Evolutionary conservation across 2,888 invertebrate species (phyloP), one percentile per base, ranked within the genome.

Genomic region (Hofmannophila pseudospretella): DNA sequence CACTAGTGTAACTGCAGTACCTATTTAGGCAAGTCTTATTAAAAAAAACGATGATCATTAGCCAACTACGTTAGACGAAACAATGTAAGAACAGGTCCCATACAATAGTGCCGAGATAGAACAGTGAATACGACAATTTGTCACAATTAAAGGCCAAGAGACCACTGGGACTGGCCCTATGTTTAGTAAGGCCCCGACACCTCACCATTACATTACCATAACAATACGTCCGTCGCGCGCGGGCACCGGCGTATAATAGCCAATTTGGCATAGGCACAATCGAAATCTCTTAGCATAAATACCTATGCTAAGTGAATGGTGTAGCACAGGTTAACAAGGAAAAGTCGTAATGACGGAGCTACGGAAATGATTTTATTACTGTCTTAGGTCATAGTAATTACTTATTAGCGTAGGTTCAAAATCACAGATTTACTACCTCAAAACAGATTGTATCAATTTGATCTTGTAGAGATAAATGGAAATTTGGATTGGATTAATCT

Each of bases 251-350:
- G 5, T 16, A 50, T 49, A 52, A 53, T 48, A 41, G 45, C 44
- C 55, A 49, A 45, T 57, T 63, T 66, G 59, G 58, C 57, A 57
- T 41, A 39, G 39, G 39, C 35, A 58, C 58, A 60, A 55, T 54
- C 42, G 45, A 28, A 29, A 27, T 26, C 26, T 12, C 22, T 26
- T 33, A 25, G 9, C 31, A 14, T 29, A 29, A 29, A 5, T 29
- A 16, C 16, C 16, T 16, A 16, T 16, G 16, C 5, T 16, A 16
- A 16, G 16, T 16, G 16, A 27, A 27, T 23, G 23, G 7, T 23
- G 23, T 5, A 7, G 4, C 4, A 20, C 20, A 20, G 20, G 20
- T 20, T 20, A 20, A 7, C 20, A 5, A 7, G 20, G 4, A 20
- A 3, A 7, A 7, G 20, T 7, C 7, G n/a, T n/a, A n/a, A n/a